Evolutionary conservation across 2,888 invertebrate species (phyloP), one percentile per base, ranked within the genome.

Genomic region (Fragum fragum): DNA sequence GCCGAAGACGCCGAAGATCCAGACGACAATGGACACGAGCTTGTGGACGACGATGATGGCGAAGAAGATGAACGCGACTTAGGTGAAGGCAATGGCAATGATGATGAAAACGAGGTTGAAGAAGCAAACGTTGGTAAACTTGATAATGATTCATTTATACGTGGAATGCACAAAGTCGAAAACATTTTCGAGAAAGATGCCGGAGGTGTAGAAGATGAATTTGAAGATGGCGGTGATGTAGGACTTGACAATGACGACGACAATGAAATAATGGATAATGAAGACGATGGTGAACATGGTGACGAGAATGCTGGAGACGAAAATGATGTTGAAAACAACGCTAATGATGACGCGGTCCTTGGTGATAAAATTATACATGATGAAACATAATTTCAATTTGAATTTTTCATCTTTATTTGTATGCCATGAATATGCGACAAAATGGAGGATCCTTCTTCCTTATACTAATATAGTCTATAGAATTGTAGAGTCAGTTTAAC

Each of bases 301-400:
- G 57, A 57, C 26, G 57, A 57, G 26, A 57, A 57, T 57, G 57
- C 47, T 3, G 47, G 47, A 47, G 47, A 47, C 16, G 47, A 47
- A 47, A 47, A 47, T 14, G 47, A 57, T 28, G 18, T 16, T 23
- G 26, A 28, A 9, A 28, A 57, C 21, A 16, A 57, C 26, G 57
- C 23, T 26, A 26, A 16, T 3, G 9, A 28, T 26, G 57, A 9
- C 11, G 55, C 16, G 21, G 55, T 21, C 11, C 16, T n/a, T 28
- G 57, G 11, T 28, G 26, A 57, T 26, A 57, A 57, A 18, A 57
- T 57, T 26, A 28, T 57, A 28, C 57, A 57, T 7, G 57, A 57
- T 18, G 57, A 57, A 26, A 28, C 57, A 18, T 47, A 47, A 47
- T 9, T 36, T 36, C 9, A 36, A 6, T 36, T 36, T 36, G 32